Evolutionary conservation across 2,113 vertebrate species (phyloP).

Genomic region (Scatophagus argus): DNA sequence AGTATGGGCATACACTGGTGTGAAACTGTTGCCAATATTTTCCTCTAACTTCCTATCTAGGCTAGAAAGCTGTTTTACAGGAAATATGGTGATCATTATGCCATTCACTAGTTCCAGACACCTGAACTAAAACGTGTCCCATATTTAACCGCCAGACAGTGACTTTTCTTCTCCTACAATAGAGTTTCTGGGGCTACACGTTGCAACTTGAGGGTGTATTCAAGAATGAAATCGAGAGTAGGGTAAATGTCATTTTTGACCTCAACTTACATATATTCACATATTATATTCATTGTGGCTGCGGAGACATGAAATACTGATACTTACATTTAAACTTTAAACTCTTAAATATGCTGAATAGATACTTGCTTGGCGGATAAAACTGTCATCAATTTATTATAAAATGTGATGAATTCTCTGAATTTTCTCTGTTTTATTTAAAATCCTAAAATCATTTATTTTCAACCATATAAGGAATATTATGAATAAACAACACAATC

Average conservation of each 20-base stretch:
- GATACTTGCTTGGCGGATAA: background rate
- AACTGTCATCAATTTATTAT: background rate
- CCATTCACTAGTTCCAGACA: background rate
- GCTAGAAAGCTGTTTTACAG: background rate
- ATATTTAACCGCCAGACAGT: background rate
- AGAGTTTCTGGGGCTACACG: slow-evolving; percentile 34
- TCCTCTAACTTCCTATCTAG: background rate
- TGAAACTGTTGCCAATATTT: background rate
- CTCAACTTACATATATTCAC: background rate
- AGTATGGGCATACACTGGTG: background rate
- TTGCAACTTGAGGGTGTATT: slow-evolving; percentile 13
- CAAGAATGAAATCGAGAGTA: background rate
- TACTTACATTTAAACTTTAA: background rate
- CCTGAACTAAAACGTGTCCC: background rate
- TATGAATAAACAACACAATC: background rate
- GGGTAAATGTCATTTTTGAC: slow-evolving; percentile 2
- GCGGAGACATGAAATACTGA: background rate
- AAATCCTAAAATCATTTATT: background rate
- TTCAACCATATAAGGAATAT: background rate
- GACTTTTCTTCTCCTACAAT: background rate
- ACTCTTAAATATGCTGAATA: background rate
- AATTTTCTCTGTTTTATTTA: background rate
- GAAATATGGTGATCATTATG: background rate
- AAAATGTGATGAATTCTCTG: background rate
- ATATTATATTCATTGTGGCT: background rate